Percentiles rank a stretch among this genome's conserved stretches.
These are phyloP conservation scores for Eucriotettix oculatus DNA, from an alignment of 2,888 invertebrate species.

Conservation along the genomic window DNA sequence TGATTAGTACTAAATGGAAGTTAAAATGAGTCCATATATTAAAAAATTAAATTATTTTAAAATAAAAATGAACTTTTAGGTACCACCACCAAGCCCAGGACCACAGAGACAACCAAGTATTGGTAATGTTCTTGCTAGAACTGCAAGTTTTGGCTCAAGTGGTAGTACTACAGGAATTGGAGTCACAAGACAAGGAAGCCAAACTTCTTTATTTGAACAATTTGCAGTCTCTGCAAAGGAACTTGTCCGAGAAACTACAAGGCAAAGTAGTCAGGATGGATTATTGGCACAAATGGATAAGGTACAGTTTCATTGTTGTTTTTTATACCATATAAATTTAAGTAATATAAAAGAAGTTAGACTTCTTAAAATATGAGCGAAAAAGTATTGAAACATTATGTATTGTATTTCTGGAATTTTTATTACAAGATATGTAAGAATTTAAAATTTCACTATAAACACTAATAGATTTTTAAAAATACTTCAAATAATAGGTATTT, in stretches of 20 bases:
- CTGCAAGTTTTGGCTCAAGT: conserved; percentile 43
- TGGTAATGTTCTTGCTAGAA: conserved; percentile 41
- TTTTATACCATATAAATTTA: neutral
- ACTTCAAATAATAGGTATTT: no score
- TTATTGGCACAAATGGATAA: conserved; percentile 79
- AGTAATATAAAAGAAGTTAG: no score
- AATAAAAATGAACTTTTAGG: conserved; percentile 20
- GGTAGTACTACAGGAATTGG: conserved; percentile 16
- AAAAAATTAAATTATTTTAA: no score
- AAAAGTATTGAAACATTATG: no score
- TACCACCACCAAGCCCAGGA: conserved; percentile 35
- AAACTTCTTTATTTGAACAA: conserved; percentile 72
- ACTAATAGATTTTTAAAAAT: no score
- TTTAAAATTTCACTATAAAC: no score
- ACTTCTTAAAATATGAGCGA: no score
- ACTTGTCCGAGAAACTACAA: conserved; percentile 68
- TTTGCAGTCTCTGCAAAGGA: conserved; percentile 81
- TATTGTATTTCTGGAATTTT: no score
- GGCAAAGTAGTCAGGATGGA: conserved; percentile 81
- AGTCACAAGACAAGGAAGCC: conserved; percentile 58
- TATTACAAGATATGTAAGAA: no score
- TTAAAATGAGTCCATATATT: no score
- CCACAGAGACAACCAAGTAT: conserved; percentile 41
- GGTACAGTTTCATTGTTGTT: conserved; percentile 29
- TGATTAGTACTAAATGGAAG: no score